Evolutionary conservation across 1,140 invertebrate genomes (phyloP).

Genomic region (Drosophila triauraria): DNA sequence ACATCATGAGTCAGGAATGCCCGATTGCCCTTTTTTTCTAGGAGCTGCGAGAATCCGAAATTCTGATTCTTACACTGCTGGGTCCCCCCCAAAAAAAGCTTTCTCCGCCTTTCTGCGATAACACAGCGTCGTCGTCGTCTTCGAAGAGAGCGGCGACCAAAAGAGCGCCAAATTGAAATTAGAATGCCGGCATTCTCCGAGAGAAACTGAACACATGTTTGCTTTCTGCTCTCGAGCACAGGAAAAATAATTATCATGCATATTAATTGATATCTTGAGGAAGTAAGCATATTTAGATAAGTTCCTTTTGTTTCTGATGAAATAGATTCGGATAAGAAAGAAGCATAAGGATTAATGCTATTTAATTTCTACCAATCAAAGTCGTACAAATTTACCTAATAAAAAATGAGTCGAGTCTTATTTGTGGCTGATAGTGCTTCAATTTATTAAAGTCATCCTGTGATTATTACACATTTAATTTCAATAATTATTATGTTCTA

Average conservation of each 20-base stretch:
- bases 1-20: conserved; percentile 52
- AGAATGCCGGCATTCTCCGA: conserved; percentile 45
- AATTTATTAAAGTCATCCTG: not conserved
- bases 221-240: conserved; percentile 5
- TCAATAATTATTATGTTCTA: no score
- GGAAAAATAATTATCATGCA: conserved; percentile 1
- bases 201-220: conserved; percentile 18
- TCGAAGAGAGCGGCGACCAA: not conserved
- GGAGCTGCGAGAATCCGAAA: conserved; percentile 29
- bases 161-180: conserved; percentile 1
- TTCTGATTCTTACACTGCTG: conserved; percentile 3
- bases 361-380: no score
- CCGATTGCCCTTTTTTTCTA: conserved; percentile 42
- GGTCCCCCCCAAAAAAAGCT: conserved; percentile 28
- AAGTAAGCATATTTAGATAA: not conserved
- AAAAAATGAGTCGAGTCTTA: no score
- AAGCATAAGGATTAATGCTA: no score
- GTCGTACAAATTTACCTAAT: no score
- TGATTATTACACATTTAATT: not conserved
- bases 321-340: not conserved
- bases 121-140: conserved; percentile 17
- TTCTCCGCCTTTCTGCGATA: conserved; percentile 44
- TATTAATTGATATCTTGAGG: not conserved
- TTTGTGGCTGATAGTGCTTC: not conserved
- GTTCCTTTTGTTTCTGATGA: not conserved